Evolutionary conservation across 2,888 invertebrate genomes (phyloP).

Genomic region (Cephus pygmeus): DNA sequence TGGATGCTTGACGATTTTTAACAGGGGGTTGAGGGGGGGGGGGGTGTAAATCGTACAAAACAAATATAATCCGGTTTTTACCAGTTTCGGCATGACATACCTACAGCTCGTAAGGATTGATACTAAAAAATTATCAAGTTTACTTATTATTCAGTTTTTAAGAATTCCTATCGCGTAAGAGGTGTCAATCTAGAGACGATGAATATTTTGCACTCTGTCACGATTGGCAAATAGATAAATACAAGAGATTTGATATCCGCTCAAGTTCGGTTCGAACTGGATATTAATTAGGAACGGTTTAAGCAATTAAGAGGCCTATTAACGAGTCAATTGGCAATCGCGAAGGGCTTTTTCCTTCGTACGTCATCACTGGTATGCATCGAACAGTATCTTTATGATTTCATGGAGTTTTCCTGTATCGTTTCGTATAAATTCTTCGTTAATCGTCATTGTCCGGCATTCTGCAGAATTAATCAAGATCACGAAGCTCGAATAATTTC

Average conservation of each 20-base stretch:
- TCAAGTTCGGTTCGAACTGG: conserved; percentile 19
- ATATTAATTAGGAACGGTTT: conserved; percentile 14
- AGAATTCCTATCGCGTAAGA: background rate
- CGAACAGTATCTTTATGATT: conserved; percentile 9
- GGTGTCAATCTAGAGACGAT: background rate
- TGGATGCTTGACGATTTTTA: background rate
- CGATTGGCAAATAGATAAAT: too few species aligned
- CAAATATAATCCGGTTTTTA: background rate
- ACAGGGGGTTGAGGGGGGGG: too few species aligned
- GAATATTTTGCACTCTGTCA: too few species aligned
- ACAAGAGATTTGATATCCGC: conserved; percentile 5
- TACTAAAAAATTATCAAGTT: too few species aligned
- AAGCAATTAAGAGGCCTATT: conserved; percentile 9
- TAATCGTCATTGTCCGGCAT: background rate
- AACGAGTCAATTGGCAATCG: conserved; percentile 37
- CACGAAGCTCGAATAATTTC: background rate
- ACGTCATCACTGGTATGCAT: background rate
- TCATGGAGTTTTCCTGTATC: background rate
- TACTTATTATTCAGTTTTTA: too few species aligned
- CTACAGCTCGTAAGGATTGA: too few species aligned
- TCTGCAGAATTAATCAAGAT: background rate
- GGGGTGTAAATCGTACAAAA: background rate
- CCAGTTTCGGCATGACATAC: background rate
- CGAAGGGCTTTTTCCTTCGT: conserved; percentile 16
- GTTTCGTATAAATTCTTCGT: background rate